Base-by-base conservation (phyloP, 2,797 vertebrate genomes). In the Argentina silus region DNA sequence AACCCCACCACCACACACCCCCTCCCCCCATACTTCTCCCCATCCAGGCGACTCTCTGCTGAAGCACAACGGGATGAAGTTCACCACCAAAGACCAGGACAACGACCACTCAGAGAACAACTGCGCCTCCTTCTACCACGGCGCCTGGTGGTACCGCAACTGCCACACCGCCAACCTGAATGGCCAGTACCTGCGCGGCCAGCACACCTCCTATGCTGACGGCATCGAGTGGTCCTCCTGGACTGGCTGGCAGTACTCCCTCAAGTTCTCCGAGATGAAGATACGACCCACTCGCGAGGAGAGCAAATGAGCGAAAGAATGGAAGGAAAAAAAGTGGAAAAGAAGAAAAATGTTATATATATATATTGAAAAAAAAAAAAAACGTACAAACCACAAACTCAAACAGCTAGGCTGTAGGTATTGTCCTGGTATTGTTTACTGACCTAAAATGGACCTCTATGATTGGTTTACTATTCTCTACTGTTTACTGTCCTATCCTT, bases 81-180 rank as follows among this genome's bases (percentile, higher is more conserved):
- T 99, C 87, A 99, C 98, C 87, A 99, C 97, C 78, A 99, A 98
- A 88, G 98, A 99, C 93, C 88, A 91, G 64, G 98, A 99, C 90
- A 95, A 97, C 2, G 98, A 99, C 93, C 97, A 97, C 88, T 98
- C 97, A 0, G 97, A 98, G 91, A 98, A 98, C 90, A 99, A 99
- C 94, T 99, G 98, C 0, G 98, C 98, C 0, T 93, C 96, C 2
- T 99, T 98, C 92, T 99, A 99, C 94, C 97, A 97, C 0, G 98
- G 98, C 0, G 98, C 98, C 77, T 99, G 98, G 98, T 99, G 98
- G 98, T 99, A 99, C 88, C 96, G 96, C 78, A 99, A 98, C 91
- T 99, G 98, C 92, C 98, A 99, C 94, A 98, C 97, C 1, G 97
- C 96, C 91, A 99, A 99, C 95, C 95, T 99, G 69, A 99, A 99